These are phyloP conservation scores for Malurus melanocephalus DNA, from an alignment of 2,113 vertebrate species.

Conservation along the genomic window DNA sequence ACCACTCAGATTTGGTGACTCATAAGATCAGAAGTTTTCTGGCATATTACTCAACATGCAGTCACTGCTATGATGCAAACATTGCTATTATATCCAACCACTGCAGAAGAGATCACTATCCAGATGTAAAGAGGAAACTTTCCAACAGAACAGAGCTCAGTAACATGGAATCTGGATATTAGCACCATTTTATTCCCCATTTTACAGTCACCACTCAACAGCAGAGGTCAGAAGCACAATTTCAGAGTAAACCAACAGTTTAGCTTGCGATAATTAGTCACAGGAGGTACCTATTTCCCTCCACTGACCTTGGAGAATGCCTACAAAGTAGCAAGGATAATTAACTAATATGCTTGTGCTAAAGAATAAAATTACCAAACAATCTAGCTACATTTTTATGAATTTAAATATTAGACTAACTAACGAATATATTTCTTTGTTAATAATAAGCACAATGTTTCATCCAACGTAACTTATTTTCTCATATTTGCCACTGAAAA, in stretches of 20 bases:
- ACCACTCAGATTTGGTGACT: background rate
- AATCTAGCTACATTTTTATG: background rate
- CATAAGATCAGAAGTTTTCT: slow-evolving; percentile 22
- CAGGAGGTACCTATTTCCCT: background rate
- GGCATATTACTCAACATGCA: slow-evolving; percentile 38
- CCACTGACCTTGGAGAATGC: background rate
- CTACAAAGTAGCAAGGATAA: background rate
- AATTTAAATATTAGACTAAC: background rate
- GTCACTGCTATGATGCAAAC: background rate
- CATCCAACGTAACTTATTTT: background rate
- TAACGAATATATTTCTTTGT: background rate
- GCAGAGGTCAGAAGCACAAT: background rate
- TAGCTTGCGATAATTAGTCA: background rate
- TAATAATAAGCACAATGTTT: background rate
- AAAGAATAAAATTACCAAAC: background rate
- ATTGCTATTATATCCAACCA: background rate
- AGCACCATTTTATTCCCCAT: background rate
- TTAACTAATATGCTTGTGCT: background rate
- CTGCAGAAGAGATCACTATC: background rate
- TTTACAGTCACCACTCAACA: background rate
- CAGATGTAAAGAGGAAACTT: background rate
- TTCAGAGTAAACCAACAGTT: background rate
- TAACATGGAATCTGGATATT: background rate
- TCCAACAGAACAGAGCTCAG: background rate
- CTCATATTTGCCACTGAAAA: background rate